Percentiles rank a stretch among this genome's conserved stretches.
These are phyloP conservation scores for Chionoecetes opilio DNA, from an alignment of 1,140 invertebrate genomes.

Conservation along the genomic window DNA sequence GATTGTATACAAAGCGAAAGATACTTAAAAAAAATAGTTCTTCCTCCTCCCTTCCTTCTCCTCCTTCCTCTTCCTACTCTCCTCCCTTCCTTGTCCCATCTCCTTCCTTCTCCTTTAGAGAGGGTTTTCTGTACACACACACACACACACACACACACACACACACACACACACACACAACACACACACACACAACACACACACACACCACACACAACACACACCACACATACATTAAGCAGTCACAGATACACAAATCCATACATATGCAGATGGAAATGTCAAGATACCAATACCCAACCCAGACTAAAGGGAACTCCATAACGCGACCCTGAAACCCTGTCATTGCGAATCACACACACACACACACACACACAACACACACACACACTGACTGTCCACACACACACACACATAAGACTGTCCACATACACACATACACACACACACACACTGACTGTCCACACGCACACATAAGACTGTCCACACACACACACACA, in stretches of 20 bases:
- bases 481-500: neutral
- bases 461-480: neutral
- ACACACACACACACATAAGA: slow-evolving; percentile 24
- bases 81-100: too few species aligned
- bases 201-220: too few species aligned
- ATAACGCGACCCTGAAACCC: neutral
- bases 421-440: neutral
- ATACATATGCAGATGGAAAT: neutral
- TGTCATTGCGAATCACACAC: neutral
- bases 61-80: too few species aligned
- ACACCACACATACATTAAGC: neutral
- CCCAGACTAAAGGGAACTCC: neutral
- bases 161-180: neutral
- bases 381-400: slow-evolving; percentile 25
- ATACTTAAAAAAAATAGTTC: too few species aligned
- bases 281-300: neutral
- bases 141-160: neutral
- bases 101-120: too few species aligned
- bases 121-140: too few species aligned
- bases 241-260: neutral
- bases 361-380: slow-evolving; percentile 24
- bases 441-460: neutral
- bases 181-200: too few species aligned
- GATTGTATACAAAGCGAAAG: too few species aligned
- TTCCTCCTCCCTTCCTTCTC: too few species aligned